Conservation (phyloP, 2,888 invertebrate genomes). For the Eucera pruinosa region DNA sequence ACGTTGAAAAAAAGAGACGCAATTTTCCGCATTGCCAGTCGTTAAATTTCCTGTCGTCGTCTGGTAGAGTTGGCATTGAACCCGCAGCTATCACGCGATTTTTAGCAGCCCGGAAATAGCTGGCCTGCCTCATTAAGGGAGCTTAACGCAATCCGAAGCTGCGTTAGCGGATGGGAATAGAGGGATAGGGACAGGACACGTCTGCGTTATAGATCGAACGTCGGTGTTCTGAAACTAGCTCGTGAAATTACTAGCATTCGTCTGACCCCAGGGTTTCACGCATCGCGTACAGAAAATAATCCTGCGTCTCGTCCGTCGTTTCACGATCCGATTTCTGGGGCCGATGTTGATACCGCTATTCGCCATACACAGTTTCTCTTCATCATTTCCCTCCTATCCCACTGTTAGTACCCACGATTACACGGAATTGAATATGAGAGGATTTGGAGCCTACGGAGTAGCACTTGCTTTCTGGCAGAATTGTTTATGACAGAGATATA, state of each 20-base stretch:
- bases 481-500: no score
- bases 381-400: not conserved
- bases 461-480: constrained; percentile 42
- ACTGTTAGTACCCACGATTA: constrained; percentile 15
- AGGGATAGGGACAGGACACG: no score
- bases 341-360: constrained; percentile 34
- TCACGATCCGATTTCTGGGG: constrained; percentile 22
- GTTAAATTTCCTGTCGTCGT: constrained; percentile 27
- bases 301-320: constrained; percentile 29
- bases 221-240: constrained; percentile 15
- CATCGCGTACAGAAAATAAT: constrained; percentile 42
- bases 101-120: constrained; percentile 17
- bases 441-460: constrained; percentile 33
- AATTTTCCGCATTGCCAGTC: not conserved
- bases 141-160: constrained; percentile 8
- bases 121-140: constrained; percentile 17
- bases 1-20: not conserved
- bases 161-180: constrained; percentile 1
- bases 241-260: constrained; percentile 34
- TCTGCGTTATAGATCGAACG: constrained; percentile 19
- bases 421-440: constrained; percentile 43
- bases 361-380: not conserved
- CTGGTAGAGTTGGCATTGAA: not conserved
- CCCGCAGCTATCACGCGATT: no score
- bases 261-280: constrained; percentile 46